Conservation (phyloP, 2,113 vertebrate genomes). For the Tretioscincus oriximinensis region DNA sequence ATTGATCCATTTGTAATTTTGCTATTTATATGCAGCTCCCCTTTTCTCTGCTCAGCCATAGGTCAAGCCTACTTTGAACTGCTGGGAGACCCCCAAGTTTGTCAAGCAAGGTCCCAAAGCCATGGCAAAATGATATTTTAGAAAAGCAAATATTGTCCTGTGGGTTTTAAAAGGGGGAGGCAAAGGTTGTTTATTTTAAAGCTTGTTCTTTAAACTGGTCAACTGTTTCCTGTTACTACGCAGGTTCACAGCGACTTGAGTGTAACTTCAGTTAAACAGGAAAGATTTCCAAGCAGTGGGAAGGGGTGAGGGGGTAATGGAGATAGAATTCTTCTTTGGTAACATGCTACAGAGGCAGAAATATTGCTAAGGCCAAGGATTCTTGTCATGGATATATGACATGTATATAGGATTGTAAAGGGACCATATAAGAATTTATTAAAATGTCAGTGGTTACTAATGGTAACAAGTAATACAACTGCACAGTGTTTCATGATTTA, state of each 20-base stretch:
- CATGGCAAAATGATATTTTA: conserved; percentile 95
- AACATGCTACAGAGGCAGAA: not conserved
- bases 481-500: not conserved
- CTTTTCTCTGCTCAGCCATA: conserved; percentile 77
- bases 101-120: conserved; percentile 89
- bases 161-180: conserved; percentile 84
- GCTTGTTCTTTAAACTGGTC: conserved; percentile 75
- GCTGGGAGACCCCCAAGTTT: conserved; percentile 83
- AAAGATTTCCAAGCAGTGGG: conserved; percentile 44
- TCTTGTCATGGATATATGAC: too few relatives aligned
- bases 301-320: too few relatives aligned
- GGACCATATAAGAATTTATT: not conserved
- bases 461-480: conserved; percentile 7
- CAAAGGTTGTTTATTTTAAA: conserved; percentile 87
- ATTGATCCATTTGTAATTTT: conserved; percentile 97
- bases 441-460: conserved; percentile 14
- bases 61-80: conserved; percentile 85
- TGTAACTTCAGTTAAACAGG: conserved; percentile 59
- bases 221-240: conserved; percentile 72
- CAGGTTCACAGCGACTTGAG: conserved; percentile 61
- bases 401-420: too few relatives aligned
- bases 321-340: conserved; percentile 32
- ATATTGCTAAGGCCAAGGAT: conserved; percentile 3
- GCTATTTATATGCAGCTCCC: conserved; percentile 92
- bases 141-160: conserved; percentile 95